Evolutionary conservation across 2,113 vertebrate species (phyloP).

Genomic region (Australoheros scitulus): DNA sequence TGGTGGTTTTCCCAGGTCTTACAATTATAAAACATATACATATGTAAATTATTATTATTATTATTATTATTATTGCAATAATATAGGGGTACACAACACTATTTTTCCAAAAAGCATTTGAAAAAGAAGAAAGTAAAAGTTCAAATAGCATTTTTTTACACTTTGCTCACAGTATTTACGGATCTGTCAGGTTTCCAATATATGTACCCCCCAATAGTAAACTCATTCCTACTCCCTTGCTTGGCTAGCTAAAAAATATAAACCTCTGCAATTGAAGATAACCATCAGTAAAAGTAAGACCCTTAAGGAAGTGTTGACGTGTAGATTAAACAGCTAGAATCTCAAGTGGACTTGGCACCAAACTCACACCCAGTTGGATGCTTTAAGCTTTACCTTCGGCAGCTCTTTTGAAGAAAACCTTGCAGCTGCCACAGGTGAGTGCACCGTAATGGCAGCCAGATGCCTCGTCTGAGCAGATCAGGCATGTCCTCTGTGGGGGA

Average conservation of each 20-base stretch:
- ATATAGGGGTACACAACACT: too few relatives aligned
- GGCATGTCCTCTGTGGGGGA: constrained; percentile 93
- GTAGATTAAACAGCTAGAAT: not conserved
- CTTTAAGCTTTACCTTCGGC: constrained; percentile 88
- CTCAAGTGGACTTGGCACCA: not conserved
- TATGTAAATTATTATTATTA: too few relatives aligned
- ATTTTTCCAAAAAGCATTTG: too few relatives aligned
- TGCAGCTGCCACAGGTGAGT: constrained; percentile 98
- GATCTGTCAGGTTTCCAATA: too few relatives aligned
- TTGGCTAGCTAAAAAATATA: not conserved
- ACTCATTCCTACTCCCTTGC: too few relatives aligned
- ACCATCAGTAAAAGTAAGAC: not conserved
- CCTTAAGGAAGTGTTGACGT: not conserved
- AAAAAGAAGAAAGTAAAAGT: too few relatives aligned
- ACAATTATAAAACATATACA: too few relatives aligned
- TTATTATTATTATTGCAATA: too few relatives aligned
- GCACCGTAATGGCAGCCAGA: constrained; percentile 98
- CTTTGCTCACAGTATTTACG: too few relatives aligned
- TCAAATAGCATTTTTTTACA: too few relatives aligned
- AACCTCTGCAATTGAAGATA: not conserved
- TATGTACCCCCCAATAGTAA: too few relatives aligned
- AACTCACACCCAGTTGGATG: not conserved
- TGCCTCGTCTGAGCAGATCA: constrained; percentile 97
- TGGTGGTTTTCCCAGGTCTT: too few relatives aligned
- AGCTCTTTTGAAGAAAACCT: constrained; percentile 98